Evolutionary conservation across 2,888 invertebrate genomes (phyloP), one percentile per base, ranked within the genome.

Genomic region (Scelioninae gen. 1): DNA sequence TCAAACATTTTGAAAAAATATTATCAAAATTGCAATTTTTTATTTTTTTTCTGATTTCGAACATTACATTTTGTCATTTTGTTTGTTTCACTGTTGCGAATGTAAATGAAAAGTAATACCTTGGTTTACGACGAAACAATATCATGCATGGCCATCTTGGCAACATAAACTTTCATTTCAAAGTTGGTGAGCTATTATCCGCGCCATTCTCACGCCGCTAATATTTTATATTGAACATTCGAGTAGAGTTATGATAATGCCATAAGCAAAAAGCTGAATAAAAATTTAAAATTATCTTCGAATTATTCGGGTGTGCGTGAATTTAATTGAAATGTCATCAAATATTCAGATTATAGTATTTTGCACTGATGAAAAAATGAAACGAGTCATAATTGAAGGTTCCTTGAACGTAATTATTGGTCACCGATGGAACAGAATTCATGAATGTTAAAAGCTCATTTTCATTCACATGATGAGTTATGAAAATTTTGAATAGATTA

Each of bases 371-470:
- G 66, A 66, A 66, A 66, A 66, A 66, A 16, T 66, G n/a, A 38
- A 66, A 40, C 49, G 47, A 34, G 49, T 49, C 13, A 49, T 63
- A 63, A 63, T 66, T 66, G 53, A 66, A 66, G 51, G 40, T 53
- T 66, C 9, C 53, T 53, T 32, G 15, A 23, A 53, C 23, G 66
- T 40, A 66, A 53, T 66, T 66, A 66, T 66, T 51, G 66, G 53
- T 40, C 43, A 23, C 13, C 34, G 49, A 49, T 49, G 29, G 38
- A 49, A 63, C 31, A 45, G 68, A 68, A 68, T 68, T 68, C 43
- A 68, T 68, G 45, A 68, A 68, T 68, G 53, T 43, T 68, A 55
- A 68, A 68, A 68, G 68, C 55, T 68, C 16, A 68, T 68, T 68
- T 55, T 65, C 65, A 29, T 40, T 43, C 9, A 11, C 45, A 43